phyloP scores from a whole-genome alignment of 2,797 vertebrate genomes.

The Sternotherus odoratus region DNA sequence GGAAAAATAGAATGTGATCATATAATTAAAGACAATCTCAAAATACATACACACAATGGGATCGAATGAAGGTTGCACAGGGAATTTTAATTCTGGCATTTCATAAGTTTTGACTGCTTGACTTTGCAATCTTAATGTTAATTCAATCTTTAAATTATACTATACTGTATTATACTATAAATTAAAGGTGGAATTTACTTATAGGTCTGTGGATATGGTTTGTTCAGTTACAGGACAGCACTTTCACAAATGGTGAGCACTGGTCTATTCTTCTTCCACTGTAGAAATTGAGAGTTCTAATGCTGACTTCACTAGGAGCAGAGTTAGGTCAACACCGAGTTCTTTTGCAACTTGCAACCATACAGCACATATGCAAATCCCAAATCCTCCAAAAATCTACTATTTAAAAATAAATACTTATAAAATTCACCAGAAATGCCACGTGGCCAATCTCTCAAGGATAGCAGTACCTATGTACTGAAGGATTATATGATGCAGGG shows the following conservation, averaged over 20 bases:
- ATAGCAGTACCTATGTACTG: background rate
- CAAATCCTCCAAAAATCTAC: background rate
- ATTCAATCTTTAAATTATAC: background rate
- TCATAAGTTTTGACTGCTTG: background rate
- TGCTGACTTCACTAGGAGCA: background rate
- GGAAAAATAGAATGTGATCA: background rate
- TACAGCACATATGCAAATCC: background rate
- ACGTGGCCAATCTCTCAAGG: background rate
- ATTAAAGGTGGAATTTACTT: background rate
- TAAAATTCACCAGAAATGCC: background rate
- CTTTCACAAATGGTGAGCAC: background rate
- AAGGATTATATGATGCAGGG: background rate
- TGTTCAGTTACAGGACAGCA: background rate
- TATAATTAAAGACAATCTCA: rapidly evolving
- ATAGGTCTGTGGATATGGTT: background rate
- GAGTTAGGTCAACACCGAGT: background rate
- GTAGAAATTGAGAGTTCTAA: background rate
- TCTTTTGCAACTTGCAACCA: background rate
- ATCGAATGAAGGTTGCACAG: background rate
- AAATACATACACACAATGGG: background rate
- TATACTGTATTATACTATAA: too few species aligned
- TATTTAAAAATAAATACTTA: background rate
- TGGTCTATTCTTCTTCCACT: background rate
- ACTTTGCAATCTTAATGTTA: rapidly evolving
- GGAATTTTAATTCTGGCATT: background rate